Conservation (phyloP, 2,888 invertebrate genomes). For the Agapetus fuscipes region DNA sequence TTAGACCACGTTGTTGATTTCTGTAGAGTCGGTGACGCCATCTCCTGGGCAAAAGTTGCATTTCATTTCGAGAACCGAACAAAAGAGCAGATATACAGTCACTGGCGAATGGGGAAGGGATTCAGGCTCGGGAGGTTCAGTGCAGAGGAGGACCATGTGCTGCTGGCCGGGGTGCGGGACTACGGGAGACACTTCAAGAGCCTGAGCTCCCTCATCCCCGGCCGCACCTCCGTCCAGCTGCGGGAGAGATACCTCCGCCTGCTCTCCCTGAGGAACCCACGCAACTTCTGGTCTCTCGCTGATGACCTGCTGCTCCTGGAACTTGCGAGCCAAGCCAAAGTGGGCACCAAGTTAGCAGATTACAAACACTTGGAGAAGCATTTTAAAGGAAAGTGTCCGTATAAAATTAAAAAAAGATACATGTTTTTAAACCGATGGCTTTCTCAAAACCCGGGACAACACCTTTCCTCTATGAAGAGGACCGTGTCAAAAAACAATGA, state of each 20-base stretch:
- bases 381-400: slow-evolving; percentile 46
- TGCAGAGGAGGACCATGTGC: slow-evolving; percentile 53
- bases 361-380: slow-evolving; percentile 39
- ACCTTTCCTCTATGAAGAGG: slow-evolving; percentile 30
- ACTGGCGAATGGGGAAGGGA: slow-evolving; percentile 35
- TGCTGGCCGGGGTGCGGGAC: slow-evolving; percentile 50
- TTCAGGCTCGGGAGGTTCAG: slow-evolving; percentile 54
- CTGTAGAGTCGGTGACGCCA: slow-evolving; percentile 52
- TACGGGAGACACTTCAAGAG: slow-evolving; percentile 54
- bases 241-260: slow-evolving; percentile 49
- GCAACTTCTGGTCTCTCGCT: slow-evolving; percentile 44
- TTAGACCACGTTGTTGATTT: slow-evolving; percentile 53
- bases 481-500: slow-evolving; percentile 24
- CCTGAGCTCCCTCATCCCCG: slow-evolving; percentile 47
- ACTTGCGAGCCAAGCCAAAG: slow-evolving; percentile 40
- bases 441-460: slow-evolving; percentile 35
- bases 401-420: slow-evolving; percentile 52
- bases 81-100: slow-evolving; percentile 56
- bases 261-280: slow-evolving; percentile 25
- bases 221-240: slow-evolving; percentile 52
- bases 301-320: slow-evolving; percentile 53
- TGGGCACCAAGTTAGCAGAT: slow-evolving; percentile 24
- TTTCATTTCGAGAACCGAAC: slow-evolving; percentile 52
- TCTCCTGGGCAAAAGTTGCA: slow-evolving; percentile 66
- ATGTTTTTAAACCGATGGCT: slow-evolving; percentile 43